Evolutionary conservation across 2,888 invertebrate genomes (phyloP), one percentile per base, ranked within the genome.

Genomic region (Camptogramma bilineatum): DNA sequence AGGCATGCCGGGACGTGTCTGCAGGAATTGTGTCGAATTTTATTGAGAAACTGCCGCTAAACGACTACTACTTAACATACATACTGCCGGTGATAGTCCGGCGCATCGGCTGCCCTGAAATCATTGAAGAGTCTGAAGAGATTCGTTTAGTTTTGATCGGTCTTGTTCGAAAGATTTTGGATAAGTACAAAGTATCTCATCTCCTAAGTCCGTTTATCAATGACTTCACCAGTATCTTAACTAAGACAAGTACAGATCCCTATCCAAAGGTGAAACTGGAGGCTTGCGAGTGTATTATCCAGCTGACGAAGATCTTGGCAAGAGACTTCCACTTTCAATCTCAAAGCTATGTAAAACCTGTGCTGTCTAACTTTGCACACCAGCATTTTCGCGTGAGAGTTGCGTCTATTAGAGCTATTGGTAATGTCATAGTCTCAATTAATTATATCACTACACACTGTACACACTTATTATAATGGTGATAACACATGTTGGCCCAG

Each of bases 371-470:
- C 79, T 94, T 97, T 74, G 91, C 94, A 28, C 98, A 98, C 85
- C 97, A 97, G 78, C 97, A 98, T 84, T 97, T 95, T 64, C 95
- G 95, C 86, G 96, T 97, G 47, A 93, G 98, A 64, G 94, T 96
- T 13, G 94, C 95, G 46, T 95, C 96, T 16, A 90, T 98, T 10
- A 94, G 94, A 81, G 95, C 97, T 50, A 94, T 98, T 69, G 96
- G 96, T 94, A 89, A 85, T 80, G 73, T 52, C 52, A 47, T 52
- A 21, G 34, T 5, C 21, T 0, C 13, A 2, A 5, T 46, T 16
- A 16, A 19, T 7, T 57, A 13, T 51, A n/a, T n/a, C n/a, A n/a
- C n/a, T n/a, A n/a, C n/a, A n/a, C n/a, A n/a, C n/a, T n/a, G n/a
- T n/a, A n/a, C n/a, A n/a, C n/a, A n/a, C n/a, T n/a, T n/a, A n/a